Conservation (phyloP, 2,888 invertebrate species). For the Drosophila imparisetae region DNA sequence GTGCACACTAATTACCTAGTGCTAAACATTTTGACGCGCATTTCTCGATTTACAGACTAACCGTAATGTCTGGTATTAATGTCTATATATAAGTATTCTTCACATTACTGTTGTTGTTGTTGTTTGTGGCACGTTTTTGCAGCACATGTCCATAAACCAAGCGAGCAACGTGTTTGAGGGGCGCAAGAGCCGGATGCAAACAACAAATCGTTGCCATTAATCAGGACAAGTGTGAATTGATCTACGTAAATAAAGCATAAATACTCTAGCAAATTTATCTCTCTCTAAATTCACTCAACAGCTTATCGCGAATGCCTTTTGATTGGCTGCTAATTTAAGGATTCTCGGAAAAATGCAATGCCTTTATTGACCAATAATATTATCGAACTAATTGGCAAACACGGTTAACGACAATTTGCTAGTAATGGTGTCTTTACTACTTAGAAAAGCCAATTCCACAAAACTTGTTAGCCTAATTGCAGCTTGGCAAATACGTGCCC, state of each 20-base stretch:
- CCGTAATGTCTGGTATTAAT: constrained; percentile 42
- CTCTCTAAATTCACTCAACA: background rate
- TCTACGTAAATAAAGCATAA: constrained; percentile 36
- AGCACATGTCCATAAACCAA: constrained; percentile 51
- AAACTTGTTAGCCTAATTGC: background rate
- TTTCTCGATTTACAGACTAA: constrained; percentile 19
- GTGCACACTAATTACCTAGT: constrained; percentile 64
- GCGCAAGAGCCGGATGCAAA: constrained; percentile 31
- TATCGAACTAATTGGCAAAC: background rate
- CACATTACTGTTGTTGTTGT: constrained; percentile 21
- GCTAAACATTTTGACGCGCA: constrained; percentile 66
- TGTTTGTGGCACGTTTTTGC: constrained; percentile 58
- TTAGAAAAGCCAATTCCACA: background rate
- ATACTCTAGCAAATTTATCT: constrained; percentile 1
- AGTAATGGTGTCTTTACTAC: background rate
- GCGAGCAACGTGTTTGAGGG: background rate
- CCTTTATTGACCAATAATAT: background rate
- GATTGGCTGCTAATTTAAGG: constrained; percentile 2
- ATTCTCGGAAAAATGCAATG: constrained; percentile 3
- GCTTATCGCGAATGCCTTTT: background rate
- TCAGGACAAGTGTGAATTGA: constrained; percentile 54
- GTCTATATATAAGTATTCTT: constrained; percentile 16
- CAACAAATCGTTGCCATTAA: constrained; percentile 35
- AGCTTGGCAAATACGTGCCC: background rate
- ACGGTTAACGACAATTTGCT: background rate